These are phyloP conservation scores for Battus philenor DNA, from an alignment of 1,140 invertebrate species.

Conservation along the genomic window DNA sequence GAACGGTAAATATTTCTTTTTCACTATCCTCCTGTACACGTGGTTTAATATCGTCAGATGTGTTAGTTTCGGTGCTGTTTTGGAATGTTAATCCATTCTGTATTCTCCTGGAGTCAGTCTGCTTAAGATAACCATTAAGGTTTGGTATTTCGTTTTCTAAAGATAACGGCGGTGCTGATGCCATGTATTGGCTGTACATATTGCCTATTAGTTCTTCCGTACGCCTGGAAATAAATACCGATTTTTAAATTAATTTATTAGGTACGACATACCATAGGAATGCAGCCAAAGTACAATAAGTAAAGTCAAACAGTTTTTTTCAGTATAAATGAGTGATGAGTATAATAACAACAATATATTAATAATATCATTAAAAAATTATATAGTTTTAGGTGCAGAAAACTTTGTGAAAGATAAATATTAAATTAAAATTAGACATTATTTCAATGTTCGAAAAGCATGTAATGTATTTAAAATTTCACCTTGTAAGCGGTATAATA, in stretches of 20 bases:
- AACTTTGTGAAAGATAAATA: not conserved
- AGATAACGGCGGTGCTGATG: constrained; percentile 54
- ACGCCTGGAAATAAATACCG: constrained; percentile 44
- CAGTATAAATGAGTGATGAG: no score
- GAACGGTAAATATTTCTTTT: constrained; percentile 58
- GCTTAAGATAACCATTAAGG: constrained; percentile 41
- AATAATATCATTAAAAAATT: no score
- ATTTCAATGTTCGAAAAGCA: not conserved
- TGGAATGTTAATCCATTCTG: constrained; percentile 41
- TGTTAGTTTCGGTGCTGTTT: constrained; percentile 59
- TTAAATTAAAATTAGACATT: not conserved
- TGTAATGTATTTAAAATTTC: no score
- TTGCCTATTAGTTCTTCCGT: constrained; percentile 73
- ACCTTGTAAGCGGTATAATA: constrained; percentile 77
- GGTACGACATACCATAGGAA: not conserved
- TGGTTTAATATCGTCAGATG: constrained; percentile 56
- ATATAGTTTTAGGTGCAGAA: no score
- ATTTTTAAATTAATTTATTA: constrained; percentile 4
- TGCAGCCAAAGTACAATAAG: no score
- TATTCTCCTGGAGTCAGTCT: constrained; percentile 33
- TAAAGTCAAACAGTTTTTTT: no score
- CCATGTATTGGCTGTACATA: constrained; percentile 70
- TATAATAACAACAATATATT: no score
- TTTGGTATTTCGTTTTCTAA: constrained; percentile 46
- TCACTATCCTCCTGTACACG: constrained; percentile 31